A percentile compares a stretch with the other conserved stretches of the same genome.
Evolutionary conservation across 2,888 invertebrate species (phyloP).

Genomic region (Brassicogethes aeneus): DNA sequence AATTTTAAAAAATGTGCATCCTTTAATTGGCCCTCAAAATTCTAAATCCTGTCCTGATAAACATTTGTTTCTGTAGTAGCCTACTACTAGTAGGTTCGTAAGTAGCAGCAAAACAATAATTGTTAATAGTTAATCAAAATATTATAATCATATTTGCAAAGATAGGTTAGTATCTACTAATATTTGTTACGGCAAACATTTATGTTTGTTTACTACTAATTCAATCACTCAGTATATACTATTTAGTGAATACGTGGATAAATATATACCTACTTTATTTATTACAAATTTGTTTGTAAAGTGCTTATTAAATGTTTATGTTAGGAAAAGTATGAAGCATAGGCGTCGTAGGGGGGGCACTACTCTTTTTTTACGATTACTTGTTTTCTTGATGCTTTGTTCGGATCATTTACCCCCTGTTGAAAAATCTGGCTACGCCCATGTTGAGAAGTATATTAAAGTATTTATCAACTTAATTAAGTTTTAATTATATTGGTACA

Average conservation of each 20-base stretch:
- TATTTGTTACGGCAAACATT: slow-evolving; percentile 33
- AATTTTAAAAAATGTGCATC: too few species aligned
- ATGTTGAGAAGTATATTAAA: slow-evolving; percentile 24
- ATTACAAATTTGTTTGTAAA: slow-evolving; percentile 4
- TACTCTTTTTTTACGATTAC: too few species aligned
- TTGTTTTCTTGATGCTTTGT: too few species aligned
- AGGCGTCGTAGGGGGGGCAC: too few species aligned
- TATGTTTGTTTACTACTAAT: slow-evolving; percentile 29
- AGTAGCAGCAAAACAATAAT: slow-evolving; percentile 25
- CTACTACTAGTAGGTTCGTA: too few species aligned
- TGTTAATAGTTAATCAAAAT: slow-evolving; percentile 25
- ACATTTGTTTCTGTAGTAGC: too few species aligned
- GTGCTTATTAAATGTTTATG: slow-evolving; percentile 2
- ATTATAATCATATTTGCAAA: slow-evolving; percentile 30
- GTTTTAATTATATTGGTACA: slow-evolving; percentile 27
- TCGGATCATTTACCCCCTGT: too few species aligned
- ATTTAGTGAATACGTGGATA: slow-evolving; percentile 11
- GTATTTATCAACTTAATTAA: slow-evolving; percentile 28
- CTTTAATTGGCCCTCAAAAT: too few species aligned
- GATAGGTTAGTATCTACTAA: slow-evolving; percentile 34
- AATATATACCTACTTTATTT: slow-evolving; percentile 4
- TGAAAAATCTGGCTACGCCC: too few species aligned
- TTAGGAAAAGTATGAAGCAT: neutral
- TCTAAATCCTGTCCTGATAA: too few species aligned
- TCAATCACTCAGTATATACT: slow-evolving; percentile 31